These are phyloP conservation scores for Sparus aurata DNA, from an alignment of 2,797 vertebrate species.

Conservation along the genomic window DNA sequence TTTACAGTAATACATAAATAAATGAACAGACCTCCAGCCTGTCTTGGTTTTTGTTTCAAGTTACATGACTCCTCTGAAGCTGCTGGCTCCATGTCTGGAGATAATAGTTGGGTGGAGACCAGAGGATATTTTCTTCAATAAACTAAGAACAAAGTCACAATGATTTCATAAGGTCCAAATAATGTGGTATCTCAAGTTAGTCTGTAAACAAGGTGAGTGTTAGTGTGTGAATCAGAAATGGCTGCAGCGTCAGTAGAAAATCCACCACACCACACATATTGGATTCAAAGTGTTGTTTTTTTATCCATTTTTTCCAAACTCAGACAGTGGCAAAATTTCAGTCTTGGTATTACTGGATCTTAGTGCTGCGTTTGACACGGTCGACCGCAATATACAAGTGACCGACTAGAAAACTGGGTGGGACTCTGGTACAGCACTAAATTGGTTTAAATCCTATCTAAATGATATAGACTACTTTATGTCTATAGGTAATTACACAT, in stretches of 20 bases:
- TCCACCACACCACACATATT: neutral
- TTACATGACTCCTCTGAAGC: slow-evolving; percentile 43
- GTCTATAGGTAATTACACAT: too few species aligned
- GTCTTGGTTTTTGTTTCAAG: slow-evolving; percentile 57
- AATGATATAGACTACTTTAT: too few species aligned
- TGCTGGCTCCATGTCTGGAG: slow-evolving; percentile 48
- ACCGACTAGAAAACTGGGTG: too few species aligned
- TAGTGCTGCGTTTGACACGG: too few species aligned
- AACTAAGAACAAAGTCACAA: slow-evolving; percentile 47
- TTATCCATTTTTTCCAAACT: neutral
- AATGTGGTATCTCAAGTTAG: slow-evolving; percentile 3
- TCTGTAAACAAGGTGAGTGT: slow-evolving; percentile 30
- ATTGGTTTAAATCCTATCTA: too few species aligned
- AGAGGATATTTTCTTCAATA: slow-evolving; percentile 43
- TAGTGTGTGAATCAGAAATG: slow-evolving; percentile 4
- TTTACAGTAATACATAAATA: slow-evolving; percentile 78
- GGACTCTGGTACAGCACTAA: too few species aligned
- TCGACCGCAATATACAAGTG: too few species aligned
- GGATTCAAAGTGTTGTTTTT: neutral
- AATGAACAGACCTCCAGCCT: slow-evolving; percentile 67
- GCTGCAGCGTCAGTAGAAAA: neutral
- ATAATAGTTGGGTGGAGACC: slow-evolving; percentile 55
- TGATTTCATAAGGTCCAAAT: slow-evolving; percentile 29
- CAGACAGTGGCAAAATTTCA: too few species aligned
- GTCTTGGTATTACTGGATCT: too few species aligned